phyloP scores from a whole-genome alignment of 2,888 invertebrate species.

The Coenonympha glycerion region DNA sequence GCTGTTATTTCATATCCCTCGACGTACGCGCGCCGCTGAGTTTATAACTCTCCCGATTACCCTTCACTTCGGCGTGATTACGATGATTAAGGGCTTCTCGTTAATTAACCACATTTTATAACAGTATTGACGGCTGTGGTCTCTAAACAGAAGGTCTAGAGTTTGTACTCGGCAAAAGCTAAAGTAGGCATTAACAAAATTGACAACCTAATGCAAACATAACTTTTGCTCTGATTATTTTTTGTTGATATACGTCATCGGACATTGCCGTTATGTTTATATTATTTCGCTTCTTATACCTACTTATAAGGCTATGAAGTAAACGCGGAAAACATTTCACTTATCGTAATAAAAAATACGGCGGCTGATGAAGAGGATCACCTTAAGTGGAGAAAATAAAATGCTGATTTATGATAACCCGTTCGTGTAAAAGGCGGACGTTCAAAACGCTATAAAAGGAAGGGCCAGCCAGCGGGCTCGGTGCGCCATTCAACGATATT shows the following conservation, averaged over 20 bases:
- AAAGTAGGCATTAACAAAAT: too few relatives aligned
- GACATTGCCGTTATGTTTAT: too few relatives aligned
- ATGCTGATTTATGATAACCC: slow-evolving; percentile 29
- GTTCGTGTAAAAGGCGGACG: slow-evolving; percentile 35
- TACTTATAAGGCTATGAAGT: too few relatives aligned
- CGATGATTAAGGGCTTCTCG: slow-evolving; percentile 2
- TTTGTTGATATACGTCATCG: too few relatives aligned
- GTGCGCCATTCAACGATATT: slow-evolving; percentile 36
- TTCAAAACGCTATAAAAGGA: slow-evolving; percentile 42
- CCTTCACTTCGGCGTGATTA: not conserved
- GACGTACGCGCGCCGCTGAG: not conserved
- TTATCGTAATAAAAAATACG: slow-evolving; percentile 1
- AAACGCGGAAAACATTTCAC: too few relatives aligned
- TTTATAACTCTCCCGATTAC: slow-evolving; percentile 3
- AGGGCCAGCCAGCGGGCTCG: slow-evolving; percentile 24
- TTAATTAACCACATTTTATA: not conserved
- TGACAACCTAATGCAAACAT: too few relatives aligned
- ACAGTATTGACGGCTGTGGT: too few relatives aligned
- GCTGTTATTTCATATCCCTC: slow-evolving; percentile 18
- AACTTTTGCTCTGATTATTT: too few relatives aligned
- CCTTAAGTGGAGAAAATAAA: slow-evolving; percentile 21
- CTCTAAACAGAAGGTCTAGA: too few relatives aligned
- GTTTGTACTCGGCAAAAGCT: too few relatives aligned
- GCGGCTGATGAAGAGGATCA: slow-evolving; percentile 6
- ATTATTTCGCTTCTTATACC: too few relatives aligned